Evolutionary conservation across 2,888 invertebrate genomes (phyloP), one percentile per base, ranked within the genome.

Genomic region (Sialis lutaria): DNA sequence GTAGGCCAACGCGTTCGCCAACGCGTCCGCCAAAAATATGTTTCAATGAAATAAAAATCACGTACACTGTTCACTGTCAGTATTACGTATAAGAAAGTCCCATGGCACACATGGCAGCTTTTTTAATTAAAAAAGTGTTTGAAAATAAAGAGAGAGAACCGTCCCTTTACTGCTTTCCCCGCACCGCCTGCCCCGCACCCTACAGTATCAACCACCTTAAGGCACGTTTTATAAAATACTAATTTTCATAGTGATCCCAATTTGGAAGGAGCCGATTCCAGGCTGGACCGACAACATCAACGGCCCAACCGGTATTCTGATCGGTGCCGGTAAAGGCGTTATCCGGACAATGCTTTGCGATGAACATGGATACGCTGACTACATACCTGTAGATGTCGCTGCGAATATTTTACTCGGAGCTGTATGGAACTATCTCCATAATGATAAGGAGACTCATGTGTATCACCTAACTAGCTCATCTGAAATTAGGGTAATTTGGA

Each of bases 231-330:
- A n/a, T n/a, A n/a, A n/a, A n/a, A n/a, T n/a, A n/a, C n/a, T n/a
- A 22, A 39, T 30, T 47, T 50, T 53, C 56, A 10, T 57, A 77
- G 83, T 95, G 22, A 87, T 92, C 49, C 92, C 92, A 2, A 74
- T 86, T 41, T 86, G 83, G 83, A 79, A 77, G 57, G 85, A 86
- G 50, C 89, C 89, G 0, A 58, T 86, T 1, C 85, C 86, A 0
- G 92, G 87, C 6, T 88, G 92, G 92, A 88, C 90, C 0, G 92
- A 93, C 61, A 93, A 92, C 57, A 82, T 89, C 47, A 92, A 92
- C 58, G 92, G 92, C n/a, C 90, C 92, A 0, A 82, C 83, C 1
- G 91, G 91, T 6, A 67, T 88, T 1, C 67, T 91, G 4, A 85
- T 81, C 46, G 81, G 79, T 5, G 86, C 86, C 6, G 88, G 90